phyloP scores from a whole-genome alignment of 2,888 invertebrate genomes.

The Dorcus hopei region DNA sequence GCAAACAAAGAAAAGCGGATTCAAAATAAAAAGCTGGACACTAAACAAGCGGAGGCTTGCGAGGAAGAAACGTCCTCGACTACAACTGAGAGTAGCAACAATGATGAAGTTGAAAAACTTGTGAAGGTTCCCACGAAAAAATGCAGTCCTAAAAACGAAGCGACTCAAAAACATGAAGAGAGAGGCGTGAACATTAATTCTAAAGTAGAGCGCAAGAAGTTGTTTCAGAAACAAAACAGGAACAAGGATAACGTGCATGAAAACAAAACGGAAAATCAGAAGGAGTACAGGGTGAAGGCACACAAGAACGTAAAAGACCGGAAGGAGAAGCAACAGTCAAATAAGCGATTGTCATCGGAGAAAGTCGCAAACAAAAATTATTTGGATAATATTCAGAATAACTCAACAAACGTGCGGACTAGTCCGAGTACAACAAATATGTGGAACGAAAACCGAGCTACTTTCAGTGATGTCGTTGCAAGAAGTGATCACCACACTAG shows the following conservation, averaged over 20 bases:
- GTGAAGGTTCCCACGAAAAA: constrained; percentile 17
- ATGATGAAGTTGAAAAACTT: constrained; percentile 50
- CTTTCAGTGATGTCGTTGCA: constrained; percentile 61
- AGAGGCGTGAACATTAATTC: constrained; percentile 5
- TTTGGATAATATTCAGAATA: constrained; percentile 14
- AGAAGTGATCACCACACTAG: constrained; percentile 45
- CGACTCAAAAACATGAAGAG: constrained; percentile 2
- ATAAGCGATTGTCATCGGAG: not conserved
- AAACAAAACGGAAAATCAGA: constrained; percentile 15
- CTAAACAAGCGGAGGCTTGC: constrained; percentile 35
- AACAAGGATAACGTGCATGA: constrained; percentile 19
- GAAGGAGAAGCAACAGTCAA: constrained; percentile 34
- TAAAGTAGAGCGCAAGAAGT: constrained; percentile 12
- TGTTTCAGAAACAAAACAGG: constrained; percentile 9
- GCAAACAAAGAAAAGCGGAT: constrained; percentile 16
- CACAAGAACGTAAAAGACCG: constrained; percentile 35
- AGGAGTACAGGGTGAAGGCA: constrained; percentile 27
- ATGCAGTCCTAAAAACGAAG: constrained; percentile 16
- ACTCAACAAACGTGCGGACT: constrained; percentile 25
- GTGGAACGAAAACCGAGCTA: constrained; percentile 57
- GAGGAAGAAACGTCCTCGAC: constrained; percentile 70
- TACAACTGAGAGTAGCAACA: constrained; percentile 66
- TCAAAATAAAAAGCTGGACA: constrained; percentile 24
- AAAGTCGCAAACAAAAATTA: not conserved
- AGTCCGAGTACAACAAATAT: constrained; percentile 40